Base-by-base conservation (phyloP, 2,888 invertebrate genomes). In the Ophraella communa region DNA sequence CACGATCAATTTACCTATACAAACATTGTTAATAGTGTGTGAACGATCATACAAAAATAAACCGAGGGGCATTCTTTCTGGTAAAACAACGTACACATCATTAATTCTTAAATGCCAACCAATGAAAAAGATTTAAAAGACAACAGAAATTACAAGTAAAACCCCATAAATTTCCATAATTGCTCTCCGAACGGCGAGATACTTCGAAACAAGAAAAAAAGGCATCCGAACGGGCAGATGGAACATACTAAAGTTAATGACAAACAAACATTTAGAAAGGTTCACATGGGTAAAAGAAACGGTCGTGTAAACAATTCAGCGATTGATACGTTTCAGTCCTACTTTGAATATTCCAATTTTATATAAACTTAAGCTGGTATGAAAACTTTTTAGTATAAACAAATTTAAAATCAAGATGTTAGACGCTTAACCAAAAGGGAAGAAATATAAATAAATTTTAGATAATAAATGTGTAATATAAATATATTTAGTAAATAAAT, bases 241-340 rank as follows among this genome's bases (percentile, higher is more conserved):
- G 54, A 39, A 54, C 23, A 21, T 23, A 14, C 35, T 42, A 21
- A 21, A 35, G 7, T 39, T n/a, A 35, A 21, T 27, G 23, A 54
- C 54, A 54, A 54, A 54, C 54, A 54, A 54, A 54, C 54, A 54
- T 4, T 8, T 4, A n/a, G 42, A 54, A 54, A 35, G 54, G 54
- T 54, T 54, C 54, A 54, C 54, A 54, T 54, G 54, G 54, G 42
- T 54, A 17, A 54, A 54, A 35, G 54, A 54, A 54, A 54, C 42
- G 21, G 21, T 39, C 35, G 42, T 54, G 54, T 54, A 54, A 54
- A 54, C 54, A 54, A 23, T 54, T 35, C 54, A 39, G 14, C 35
- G 35, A 54, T 20, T 39, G 54, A 39, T 54, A 35, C 23, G 35
- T 39, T 23, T 54, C 35, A 54, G 39, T 54, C 54, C 39, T 24